These are phyloP conservation scores for Gallirallus australis DNA, from an alignment of 2,797 vertebrate genomes.

Conservation along the genomic window DNA sequence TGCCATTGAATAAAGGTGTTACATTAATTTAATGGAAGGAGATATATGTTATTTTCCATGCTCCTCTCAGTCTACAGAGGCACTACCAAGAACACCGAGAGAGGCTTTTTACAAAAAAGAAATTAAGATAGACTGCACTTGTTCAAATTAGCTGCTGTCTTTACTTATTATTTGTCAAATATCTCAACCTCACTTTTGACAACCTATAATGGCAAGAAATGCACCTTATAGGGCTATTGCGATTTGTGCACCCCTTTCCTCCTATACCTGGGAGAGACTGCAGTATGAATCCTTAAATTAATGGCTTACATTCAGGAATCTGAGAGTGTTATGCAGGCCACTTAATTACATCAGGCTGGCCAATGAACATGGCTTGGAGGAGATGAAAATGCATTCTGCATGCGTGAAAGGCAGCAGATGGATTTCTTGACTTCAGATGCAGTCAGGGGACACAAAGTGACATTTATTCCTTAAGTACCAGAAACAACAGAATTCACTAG, in stretches of 20 bases:
- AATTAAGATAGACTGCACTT: neutral
- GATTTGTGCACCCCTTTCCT: neutral
- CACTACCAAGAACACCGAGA: neutral
- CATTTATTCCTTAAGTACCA: slow-evolving; percentile 55
- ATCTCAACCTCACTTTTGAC: neutral
- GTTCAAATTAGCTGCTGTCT: neutral
- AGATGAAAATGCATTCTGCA: slow-evolving; percentile 42
- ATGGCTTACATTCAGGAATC: neutral
- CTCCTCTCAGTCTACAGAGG: neutral
- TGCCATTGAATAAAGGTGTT: neutral
- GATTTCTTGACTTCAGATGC: slow-evolving; percentile 56
- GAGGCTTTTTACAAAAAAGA: neutral
- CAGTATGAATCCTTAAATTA: neutral
- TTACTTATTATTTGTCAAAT: neutral
- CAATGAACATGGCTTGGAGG: slow-evolving; percentile 3
- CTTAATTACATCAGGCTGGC: slow-evolving; percentile 22
- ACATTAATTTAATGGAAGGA: neutral
- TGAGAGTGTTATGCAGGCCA: neutral
- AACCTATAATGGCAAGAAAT: neutral
- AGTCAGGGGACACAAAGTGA: slow-evolving; percentile 45
- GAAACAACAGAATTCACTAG: slow-evolving; percentile 16
- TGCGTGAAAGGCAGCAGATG: slow-evolving; percentile 39
- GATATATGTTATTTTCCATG: neutral
- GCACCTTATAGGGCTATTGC: neutral
- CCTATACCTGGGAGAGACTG: neutral